A percentile compares a stretch with the other conserved stretches of the same genome.
Conservation (phyloP, 2,888 invertebrate genomes). For the Euproctis similis region DNA sequence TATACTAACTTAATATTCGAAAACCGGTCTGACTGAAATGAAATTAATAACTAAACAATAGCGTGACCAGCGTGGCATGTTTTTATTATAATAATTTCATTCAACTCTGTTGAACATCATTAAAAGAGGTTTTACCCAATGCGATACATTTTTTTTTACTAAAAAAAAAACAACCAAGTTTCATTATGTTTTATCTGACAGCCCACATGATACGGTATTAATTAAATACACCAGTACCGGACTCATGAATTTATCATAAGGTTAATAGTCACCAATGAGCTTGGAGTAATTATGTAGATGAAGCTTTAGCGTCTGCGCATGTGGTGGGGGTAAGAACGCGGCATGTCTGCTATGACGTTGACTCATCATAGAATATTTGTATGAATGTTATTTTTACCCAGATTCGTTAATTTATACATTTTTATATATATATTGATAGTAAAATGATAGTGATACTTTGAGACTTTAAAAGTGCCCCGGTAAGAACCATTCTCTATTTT, state of each 20-base stretch:
- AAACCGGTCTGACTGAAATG: too few relatives aligned
- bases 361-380: conserved; percentile 23
- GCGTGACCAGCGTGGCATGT: conserved; percentile 15
- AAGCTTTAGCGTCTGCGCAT: conserved; percentile 48
- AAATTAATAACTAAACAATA: conserved; percentile 15
- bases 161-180: conserved; percentile 38
- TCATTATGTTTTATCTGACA: conserved; percentile 66
- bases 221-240: conserved; percentile 55
- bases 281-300: conserved; percentile 74
- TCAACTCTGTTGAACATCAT: conserved; percentile 25
- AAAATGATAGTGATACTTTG: too few relatives aligned
- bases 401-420: too few relatives aligned
- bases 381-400: too few relatives aligned
- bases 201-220: conserved; percentile 69
- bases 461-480: too few relatives aligned
- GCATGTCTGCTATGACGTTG: conserved; percentile 16
- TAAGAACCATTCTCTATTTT: too few relatives aligned
- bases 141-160: conserved; percentile 20
- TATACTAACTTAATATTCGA: too few relatives aligned
- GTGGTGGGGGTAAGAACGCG: conserved; percentile 34
- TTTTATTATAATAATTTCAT: conserved; percentile 28
- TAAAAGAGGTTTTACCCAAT: conserved; percentile 26
- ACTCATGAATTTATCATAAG: conserved; percentile 69
- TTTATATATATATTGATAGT: too few relatives aligned
- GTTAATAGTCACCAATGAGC: conserved; percentile 75